Conservation (phyloP, 2,113 vertebrate genomes). For the Pseudorasbora parva region DNA sequence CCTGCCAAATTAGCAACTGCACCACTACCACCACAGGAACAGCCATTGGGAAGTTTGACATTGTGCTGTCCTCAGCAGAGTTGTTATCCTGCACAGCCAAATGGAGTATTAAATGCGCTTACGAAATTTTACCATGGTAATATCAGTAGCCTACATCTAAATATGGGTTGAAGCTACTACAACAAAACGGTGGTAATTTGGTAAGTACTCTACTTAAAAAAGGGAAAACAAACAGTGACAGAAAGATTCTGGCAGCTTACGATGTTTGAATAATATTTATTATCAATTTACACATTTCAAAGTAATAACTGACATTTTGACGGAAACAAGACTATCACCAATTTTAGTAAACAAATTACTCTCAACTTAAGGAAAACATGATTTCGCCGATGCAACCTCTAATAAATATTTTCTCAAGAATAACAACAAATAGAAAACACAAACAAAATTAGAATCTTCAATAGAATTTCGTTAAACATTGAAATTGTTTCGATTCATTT, state of each 20-base stretch:
- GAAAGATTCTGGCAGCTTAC: not conserved
- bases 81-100: not conserved
- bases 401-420: not conserved
- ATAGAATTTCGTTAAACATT: not conserved
- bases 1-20: slow-evolving; percentile 61
- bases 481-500: not conserved
- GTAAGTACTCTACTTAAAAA: not conserved
- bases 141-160: not conserved
- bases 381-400: not conserved
- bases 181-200: not conserved
- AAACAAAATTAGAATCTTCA: not conserved
- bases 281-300: not conserved
- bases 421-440: not conserved
- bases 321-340: not conserved
- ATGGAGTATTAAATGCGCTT: not conserved
- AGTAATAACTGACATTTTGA: not conserved
- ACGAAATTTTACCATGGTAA: not conserved
- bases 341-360: not conserved
- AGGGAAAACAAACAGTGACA: not conserved
- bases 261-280: not conserved
- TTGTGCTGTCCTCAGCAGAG: slow-evolving; percentile 16
- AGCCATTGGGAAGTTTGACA: slow-evolving; percentile 44
- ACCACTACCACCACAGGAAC: slow-evolving; percentile 54
- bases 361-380: not conserved
- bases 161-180: not conserved